A percentile compares a stretch with the other conserved stretches of the same genome.
These are phyloP conservation scores for Syngnathus rostellatus DNA, from an alignment of 2,797 vertebrate genomes.

Conservation along the genomic window DNA sequence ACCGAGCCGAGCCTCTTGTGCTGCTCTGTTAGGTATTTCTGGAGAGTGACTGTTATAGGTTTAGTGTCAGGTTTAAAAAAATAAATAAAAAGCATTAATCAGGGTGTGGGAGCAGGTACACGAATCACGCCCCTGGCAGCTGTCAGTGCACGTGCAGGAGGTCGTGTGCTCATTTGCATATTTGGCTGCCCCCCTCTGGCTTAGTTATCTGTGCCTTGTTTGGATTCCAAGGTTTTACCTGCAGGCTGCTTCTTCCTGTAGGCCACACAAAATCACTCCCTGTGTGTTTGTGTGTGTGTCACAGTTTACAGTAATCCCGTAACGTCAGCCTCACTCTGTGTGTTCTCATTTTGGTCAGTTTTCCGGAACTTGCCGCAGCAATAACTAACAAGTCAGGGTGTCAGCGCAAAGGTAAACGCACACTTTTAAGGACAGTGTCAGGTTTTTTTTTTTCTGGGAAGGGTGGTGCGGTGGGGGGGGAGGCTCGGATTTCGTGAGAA, in stretches of 20 bases:
- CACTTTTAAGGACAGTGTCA: not conserved
- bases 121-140: not conserved
- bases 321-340: slow-evolving; percentile 46
- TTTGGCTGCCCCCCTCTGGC: slow-evolving; percentile 16
- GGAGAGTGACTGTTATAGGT: slow-evolving; percentile 46
- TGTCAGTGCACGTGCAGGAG: slow-evolving; percentile 1
- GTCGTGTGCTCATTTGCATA: slow-evolving; percentile 7
- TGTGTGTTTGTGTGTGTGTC: slow-evolving; percentile 36
- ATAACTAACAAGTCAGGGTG: slow-evolving; percentile 53
- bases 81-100: slow-evolving; percentile 21
- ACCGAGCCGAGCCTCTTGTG: not conserved
- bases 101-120: slow-evolving; percentile 48
- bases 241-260: slow-evolving; percentile 44
- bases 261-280: slow-evolving; percentile 20
- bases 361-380: slow-evolving; percentile 56
- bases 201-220: slow-evolving; percentile 58
- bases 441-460: slow-evolving; percentile 7
- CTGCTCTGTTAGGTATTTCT: slow-evolving; percentile 39
- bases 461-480: slow-evolving; percentile 3
- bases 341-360: slow-evolving; percentile 32
- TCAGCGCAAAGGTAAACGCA: slow-evolving; percentile 24
- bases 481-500: slow-evolving; percentile 30
- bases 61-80: slow-evolving; percentile 25
- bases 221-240: slow-evolving; percentile 45
- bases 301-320: slow-evolving; percentile 62